phyloP scores from a whole-genome alignment of 2,888 invertebrate species.

The Brachynemurus nebulosus region DNA sequence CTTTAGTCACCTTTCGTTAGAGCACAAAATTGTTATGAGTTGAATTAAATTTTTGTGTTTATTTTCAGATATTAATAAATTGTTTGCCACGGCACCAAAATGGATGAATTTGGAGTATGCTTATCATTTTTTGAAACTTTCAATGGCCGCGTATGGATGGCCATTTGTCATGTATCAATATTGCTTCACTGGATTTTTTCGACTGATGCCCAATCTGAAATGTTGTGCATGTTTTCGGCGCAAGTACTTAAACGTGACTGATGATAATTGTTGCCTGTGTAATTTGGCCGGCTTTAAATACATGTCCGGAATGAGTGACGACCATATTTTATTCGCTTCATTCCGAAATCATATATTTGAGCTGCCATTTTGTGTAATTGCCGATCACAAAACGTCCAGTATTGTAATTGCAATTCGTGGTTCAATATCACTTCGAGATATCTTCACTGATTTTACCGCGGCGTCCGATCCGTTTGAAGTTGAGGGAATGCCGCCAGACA shows the following conservation, averaged over 20 bases:
- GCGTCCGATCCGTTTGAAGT: conserved; percentile 60
- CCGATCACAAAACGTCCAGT: conserved; percentile 64
- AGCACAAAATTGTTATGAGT: no score
- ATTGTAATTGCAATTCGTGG: conserved; percentile 77
- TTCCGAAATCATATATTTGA: conserved; percentile 77
- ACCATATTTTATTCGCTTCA: conserved; percentile 73
- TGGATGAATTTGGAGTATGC: conserved; percentile 76
- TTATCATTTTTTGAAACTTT: conserved; percentile 61
- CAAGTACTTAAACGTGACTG: conserved; percentile 51
- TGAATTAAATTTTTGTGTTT: conserved; percentile 7
- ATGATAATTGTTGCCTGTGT: conserved; percentile 84
- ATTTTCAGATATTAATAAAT: conserved; percentile 34
- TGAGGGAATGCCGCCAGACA: conserved; percentile 48
- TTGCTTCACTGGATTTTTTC: conserved; percentile 60
- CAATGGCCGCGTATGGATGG: conserved; percentile 81
- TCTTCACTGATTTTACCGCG: conserved; percentile 71
- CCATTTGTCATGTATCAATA: conserved; percentile 68
- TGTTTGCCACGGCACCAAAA: conserved; percentile 49
- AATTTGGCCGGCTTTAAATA: conserved; percentile 73
- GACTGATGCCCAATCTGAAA: conserved; percentile 49
- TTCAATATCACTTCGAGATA: conserved; percentile 70
- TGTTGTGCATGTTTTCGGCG: conserved; percentile 52
- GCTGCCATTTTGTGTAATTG: conserved; percentile 77
- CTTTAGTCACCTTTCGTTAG: no score
- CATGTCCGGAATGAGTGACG: conserved; percentile 56